These are phyloP conservation scores for Aurelia coerulea DNA, from an alignment of 30 jellyfish, hydroid and myxozoan species.

Conservation along the genomic window DNA sequence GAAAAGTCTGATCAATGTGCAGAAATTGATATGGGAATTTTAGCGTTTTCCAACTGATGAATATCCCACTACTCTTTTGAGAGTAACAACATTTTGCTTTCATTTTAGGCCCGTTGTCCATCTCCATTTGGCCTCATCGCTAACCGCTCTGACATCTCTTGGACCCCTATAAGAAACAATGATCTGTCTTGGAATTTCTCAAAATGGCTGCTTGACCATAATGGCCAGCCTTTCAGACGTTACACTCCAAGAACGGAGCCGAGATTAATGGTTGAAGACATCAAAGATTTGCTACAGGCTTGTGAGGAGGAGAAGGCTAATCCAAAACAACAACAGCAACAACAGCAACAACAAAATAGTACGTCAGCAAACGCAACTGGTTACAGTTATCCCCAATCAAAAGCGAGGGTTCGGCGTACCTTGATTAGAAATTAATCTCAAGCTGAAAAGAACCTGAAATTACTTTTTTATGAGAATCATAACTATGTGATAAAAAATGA, in stretches of 20 bases:
- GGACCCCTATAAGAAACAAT: conserved; percentile 96
- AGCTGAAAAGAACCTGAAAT: too few relatives aligned
- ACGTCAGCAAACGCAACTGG: conserved; percentile 25
- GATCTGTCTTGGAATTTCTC: conserved; percentile 96
- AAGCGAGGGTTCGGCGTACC: too few relatives aligned
- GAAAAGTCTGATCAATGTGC: too few relatives aligned
- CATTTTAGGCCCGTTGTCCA: conserved; percentile 88
- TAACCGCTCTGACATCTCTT: conserved; percentile 89
- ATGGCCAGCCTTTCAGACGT: conserved; percentile 91
- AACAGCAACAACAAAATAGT: conserved; percentile 14
- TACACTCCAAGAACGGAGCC: conserved; percentile 97
- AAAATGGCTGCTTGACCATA: conserved; percentile 84
- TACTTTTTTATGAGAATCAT: too few relatives aligned
- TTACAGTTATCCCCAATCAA: not conserved
- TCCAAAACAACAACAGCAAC: not conserved
- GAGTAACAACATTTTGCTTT: not conserved
- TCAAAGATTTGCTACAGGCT: conserved; percentile 40
- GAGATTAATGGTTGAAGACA: conserved; percentile 68
- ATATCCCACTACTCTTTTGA: too few relatives aligned
- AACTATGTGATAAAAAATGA: too few relatives aligned
- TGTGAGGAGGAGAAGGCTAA: conserved; percentile 49
- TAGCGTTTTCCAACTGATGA: too few relatives aligned
- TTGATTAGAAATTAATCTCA: too few relatives aligned
- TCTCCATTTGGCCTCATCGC: conserved; percentile 96
- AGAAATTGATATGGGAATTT: too few relatives aligned